Conservation (phyloP, 2,113 vertebrate genomes). For the Tachysurus fulvidraco region DNA sequence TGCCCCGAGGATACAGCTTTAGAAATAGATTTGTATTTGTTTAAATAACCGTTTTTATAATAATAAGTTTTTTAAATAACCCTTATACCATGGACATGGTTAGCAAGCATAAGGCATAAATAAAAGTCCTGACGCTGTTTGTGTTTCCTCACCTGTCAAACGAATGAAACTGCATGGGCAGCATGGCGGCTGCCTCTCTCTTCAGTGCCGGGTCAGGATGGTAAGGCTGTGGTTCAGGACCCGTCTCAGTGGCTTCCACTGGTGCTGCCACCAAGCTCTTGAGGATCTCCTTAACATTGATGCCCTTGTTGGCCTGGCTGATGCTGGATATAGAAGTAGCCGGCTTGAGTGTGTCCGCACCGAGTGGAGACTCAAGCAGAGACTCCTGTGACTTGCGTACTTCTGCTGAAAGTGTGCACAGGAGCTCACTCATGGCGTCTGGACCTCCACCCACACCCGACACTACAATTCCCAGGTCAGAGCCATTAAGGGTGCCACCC, state of each 20-base stretch:
- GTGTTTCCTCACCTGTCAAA: slow-evolving; percentile 87
- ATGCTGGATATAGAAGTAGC: slow-evolving; percentile 94
- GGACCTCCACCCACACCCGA: slow-evolving; percentile 67
- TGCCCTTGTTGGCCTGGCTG: slow-evolving; percentile 93
- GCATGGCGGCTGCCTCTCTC: slow-evolving; percentile 88
- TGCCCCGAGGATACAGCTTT: not conserved
- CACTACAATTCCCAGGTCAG: slow-evolving; percentile 79
- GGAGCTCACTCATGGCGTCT: slow-evolving; percentile 85
- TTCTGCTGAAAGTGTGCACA: slow-evolving; percentile 90
- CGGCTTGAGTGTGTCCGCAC: slow-evolving; percentile 79
- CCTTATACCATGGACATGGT: not conserved
- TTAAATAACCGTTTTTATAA: not conserved
- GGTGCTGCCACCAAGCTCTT: slow-evolving; percentile 97
- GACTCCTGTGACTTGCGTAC: slow-evolving; percentile 94
- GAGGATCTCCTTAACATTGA: slow-evolving; percentile 97
- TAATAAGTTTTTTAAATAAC: not conserved
- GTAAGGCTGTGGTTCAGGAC: slow-evolving; percentile 90
- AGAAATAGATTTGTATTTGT: not conserved
- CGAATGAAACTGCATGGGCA: slow-evolving; percentile 99
- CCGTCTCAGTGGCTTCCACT: slow-evolving; percentile 86
- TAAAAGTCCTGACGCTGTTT: not conserved
- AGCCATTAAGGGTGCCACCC: slow-evolving; percentile 85
- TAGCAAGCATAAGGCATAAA: not conserved
- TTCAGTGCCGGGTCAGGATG: slow-evolving; percentile 93
- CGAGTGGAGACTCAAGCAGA: slow-evolving; percentile 84